Base-by-base conservation (phyloP, 2,797 vertebrate species). In the Masticophis lateralis region DNA sequence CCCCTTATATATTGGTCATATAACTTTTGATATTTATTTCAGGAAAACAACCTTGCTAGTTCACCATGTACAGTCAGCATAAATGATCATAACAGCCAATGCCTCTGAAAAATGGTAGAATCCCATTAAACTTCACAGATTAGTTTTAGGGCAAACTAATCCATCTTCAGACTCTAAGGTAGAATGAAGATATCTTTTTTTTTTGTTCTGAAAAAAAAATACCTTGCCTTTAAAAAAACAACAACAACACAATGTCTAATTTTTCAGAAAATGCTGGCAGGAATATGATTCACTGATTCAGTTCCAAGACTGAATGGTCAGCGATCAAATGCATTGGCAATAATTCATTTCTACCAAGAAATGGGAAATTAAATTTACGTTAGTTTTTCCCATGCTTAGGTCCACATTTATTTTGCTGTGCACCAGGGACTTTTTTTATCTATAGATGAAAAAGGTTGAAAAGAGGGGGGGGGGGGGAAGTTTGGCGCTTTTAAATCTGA, bases 311-410 rank as follows among this genome's bases (percentile, higher is more conserved):
- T 47, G 87, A 91, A 89, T 95, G 94, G 92, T 91, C 93, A 94
- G 95, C 94, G 93, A 91, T 59, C 95, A 89, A 97, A 96, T 59
- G 32, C 18, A 92, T 93, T 94, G 96, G 79, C 92, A 94, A 93
- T 94, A 92, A 94, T 92, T 92, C 91, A 94, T 86, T 94, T 91
- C 89, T 86, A 94, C 53, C 90, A 92, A 95, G 92, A 95, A 94
- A 96, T 88, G 94, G 94, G 95, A 92, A 95, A 95, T 95, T 94
- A 95, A 96, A 96, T 94, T 95, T 94, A 66, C 66, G 83, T 92
- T 88, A 66, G 57, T 86, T 92, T 86, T 86, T 92, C 14, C 59
- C 69, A 91, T 87, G 53, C 89, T 32, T 86, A 91, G n/a, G 90
- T 51, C 28, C 86, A 91, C 86, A 94, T 92, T 87, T 89, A 59